Conservation (phyloP, 2,797 vertebrate species). For the Cirrhinus molitorella region DNA sequence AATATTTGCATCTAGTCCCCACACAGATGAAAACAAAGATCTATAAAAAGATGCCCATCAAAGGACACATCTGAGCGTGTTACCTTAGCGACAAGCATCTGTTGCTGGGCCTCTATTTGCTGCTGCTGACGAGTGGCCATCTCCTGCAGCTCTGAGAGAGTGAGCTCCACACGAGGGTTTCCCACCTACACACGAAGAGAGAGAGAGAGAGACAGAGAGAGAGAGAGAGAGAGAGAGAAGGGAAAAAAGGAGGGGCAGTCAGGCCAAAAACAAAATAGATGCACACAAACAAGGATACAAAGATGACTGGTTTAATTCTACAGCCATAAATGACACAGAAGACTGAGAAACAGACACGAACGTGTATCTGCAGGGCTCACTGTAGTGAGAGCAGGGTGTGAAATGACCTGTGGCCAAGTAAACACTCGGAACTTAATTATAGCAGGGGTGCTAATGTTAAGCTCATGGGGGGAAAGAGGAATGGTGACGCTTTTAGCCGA, state of each 20-base stretch:
- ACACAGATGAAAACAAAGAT: conserved; percentile 18
- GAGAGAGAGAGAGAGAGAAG: background rate
- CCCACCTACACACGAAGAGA: conserved; percentile 80
- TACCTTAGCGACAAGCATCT: conserved; percentile 99
- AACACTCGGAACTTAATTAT: conserved; percentile 53
- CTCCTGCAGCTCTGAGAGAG: conserved; percentile 96
- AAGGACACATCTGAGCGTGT: conserved; percentile 30
- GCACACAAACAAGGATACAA: conserved; percentile 36
- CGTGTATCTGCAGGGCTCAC: conserved; percentile 7
- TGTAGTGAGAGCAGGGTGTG: conserved; percentile 51
- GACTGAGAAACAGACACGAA: background rate
- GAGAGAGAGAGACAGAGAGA: conserved; percentile 8
- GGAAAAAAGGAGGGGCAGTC: background rate
- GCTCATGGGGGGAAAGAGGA: background rate
- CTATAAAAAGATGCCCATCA: conserved; percentile 36
- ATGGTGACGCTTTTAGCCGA: conserved; percentile 19
- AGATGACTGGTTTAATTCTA: conserved; percentile 24
- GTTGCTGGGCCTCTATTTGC: conserved; percentile 97
- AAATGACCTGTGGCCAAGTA: conserved; percentile 55
- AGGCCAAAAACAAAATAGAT: background rate
- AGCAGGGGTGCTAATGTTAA: conserved; percentile 50
- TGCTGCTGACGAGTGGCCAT: conserved; percentile 98
- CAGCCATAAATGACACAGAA: background rate
- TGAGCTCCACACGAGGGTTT: conserved; percentile 93
- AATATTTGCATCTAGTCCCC: conserved; percentile 1